phyloP scores from a whole-genome alignment of 2,888 invertebrate genomes.

The Chrysopilus asiliformis region DNA sequence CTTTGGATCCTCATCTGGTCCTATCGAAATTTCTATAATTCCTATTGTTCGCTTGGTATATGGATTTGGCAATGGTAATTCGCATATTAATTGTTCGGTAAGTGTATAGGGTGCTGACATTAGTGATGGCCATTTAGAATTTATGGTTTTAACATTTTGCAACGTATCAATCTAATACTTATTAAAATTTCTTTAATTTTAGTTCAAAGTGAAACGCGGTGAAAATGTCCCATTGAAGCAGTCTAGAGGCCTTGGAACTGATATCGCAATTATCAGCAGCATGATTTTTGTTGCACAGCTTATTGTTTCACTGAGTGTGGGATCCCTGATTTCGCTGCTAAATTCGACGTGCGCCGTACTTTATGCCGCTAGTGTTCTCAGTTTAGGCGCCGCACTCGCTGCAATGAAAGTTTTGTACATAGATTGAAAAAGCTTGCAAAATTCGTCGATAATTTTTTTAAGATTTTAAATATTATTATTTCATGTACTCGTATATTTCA shows the following conservation, averaged over 20 bases:
- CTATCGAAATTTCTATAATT: too few species aligned
- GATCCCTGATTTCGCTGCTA: slow-evolving; percentile 29
- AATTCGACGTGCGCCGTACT: slow-evolving; percentile 31
- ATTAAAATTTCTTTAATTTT: slow-evolving; percentile 9
- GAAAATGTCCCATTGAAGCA: slow-evolving; percentile 32
- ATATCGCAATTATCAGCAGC: slow-evolving; percentile 36
- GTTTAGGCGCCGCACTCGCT: slow-evolving; percentile 31
- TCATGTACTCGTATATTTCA: background rate
- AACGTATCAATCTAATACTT: background rate
- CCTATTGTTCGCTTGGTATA: too few species aligned
- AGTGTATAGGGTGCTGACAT: too few species aligned
- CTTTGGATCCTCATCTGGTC: too few species aligned
- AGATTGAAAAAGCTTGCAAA: slow-evolving; percentile 10
- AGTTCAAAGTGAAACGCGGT: slow-evolving; percentile 30
- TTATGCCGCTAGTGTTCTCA: slow-evolving; percentile 31
- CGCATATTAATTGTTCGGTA: too few species aligned
- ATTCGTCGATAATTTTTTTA: background rate
- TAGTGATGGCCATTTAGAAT: too few species aligned
- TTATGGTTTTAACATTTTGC: too few species aligned
- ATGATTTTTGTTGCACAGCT: slow-evolving; percentile 36
- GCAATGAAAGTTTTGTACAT: slow-evolving; percentile 34
- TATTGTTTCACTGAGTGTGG: slow-evolving; percentile 31
- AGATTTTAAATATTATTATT: background rate
- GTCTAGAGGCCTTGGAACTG: slow-evolving; percentile 35
- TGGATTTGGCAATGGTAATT: too few species aligned